phyloP scores from a whole-genome alignment of 1,140 invertebrate species.

The Trachymyrmex cornetzi region DNA sequence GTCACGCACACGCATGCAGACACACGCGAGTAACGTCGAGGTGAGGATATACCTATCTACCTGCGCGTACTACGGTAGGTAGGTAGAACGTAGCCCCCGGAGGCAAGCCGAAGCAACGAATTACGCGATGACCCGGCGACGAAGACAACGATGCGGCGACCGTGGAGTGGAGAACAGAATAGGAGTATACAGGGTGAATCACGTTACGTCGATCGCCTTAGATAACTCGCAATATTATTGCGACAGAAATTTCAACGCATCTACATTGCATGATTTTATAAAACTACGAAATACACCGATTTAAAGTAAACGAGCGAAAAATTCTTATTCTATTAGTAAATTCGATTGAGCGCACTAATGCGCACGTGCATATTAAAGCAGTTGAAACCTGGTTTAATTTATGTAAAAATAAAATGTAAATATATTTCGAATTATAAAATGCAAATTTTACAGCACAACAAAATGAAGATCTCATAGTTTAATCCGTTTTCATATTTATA shows the following conservation, averaged over 20 bases:
- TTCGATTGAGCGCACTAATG: too few relatives aligned
- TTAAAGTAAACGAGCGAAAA: not conserved
- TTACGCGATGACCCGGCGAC: slow-evolving; percentile 79
- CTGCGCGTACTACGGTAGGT: slow-evolving; percentile 77
- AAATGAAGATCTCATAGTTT: too few relatives aligned
- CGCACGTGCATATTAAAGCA: too few relatives aligned
- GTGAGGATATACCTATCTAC: slow-evolving; percentile 62
- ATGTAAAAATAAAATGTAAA: too few relatives aligned
- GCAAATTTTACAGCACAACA: too few relatives aligned
- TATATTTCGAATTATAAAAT: too few relatives aligned
- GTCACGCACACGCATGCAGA: slow-evolving; percentile 26
- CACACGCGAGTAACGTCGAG: slow-evolving; percentile 53
- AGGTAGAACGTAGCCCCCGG: slow-evolving; percentile 68
- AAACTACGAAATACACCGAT: not conserved
- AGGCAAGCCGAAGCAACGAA: slow-evolving; percentile 78
- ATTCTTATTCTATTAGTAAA: too few relatives aligned
- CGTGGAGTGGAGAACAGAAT: slow-evolving; percentile 21
- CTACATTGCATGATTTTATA: not conserved
- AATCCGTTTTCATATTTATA: too few relatives aligned
- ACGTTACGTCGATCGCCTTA: slow-evolving; percentile 29
- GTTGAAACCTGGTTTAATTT: too few relatives aligned
- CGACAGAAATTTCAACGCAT: not conserved
- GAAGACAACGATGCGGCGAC: slow-evolving; percentile 71
- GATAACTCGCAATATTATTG: not conserved
- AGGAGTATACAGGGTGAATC: slow-evolving; percentile 25